Evolutionary conservation across 2,797 vertebrate genomes (phyloP), one percentile per base, ranked within the genome.

Genomic region (Pyrocephalus nanus): DNA sequence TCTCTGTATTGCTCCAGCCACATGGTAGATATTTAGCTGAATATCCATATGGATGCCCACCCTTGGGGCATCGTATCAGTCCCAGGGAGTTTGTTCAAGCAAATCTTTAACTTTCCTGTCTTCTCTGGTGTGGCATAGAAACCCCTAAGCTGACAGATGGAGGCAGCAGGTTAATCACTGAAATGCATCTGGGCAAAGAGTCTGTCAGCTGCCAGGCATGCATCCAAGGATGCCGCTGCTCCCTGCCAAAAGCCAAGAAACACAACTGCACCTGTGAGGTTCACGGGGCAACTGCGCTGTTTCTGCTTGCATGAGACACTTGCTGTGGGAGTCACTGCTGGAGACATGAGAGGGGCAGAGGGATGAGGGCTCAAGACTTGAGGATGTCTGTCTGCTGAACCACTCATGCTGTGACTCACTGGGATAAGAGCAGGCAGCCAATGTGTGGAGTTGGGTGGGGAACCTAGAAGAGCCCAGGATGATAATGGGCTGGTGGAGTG

Each of bases 361-460:
- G 8, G 17, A 36, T 4, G 25, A 71, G 61, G 11, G 7, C 22
- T 77, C 19, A 51, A 26, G 69, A 65, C 12, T 8, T 0, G 0
- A 76, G 43, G n/a, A 66, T 45, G 38, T 14, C 43, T 2, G 0
- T 27, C 20, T 36, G 47, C 54, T 50, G 25, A 75, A 62, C 61
- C 18, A 17, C 15, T 66, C 14, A 8, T 15, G 18, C 23, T 0
- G 0, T 3, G 7, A 11, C 43, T 71, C 2, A 3, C 2, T 0
- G 1, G 67, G 47, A 43, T n/a, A 8, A 77, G 48, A 67, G 48
- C 22, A 47, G n/a, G 27, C 45, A 83, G 45, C 3, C 2, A 0
- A 6, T 3, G 14, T 3, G 18, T 10, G 13, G 0, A 2, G 50
- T 54, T 50, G 61, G 15, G 20, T 36, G 36, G 53, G 40, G 74